These are phyloP conservation scores for Allophyes oxyacanthae DNA, from an alignment of 2,888 invertebrate species.

Conservation along the genomic window DNA sequence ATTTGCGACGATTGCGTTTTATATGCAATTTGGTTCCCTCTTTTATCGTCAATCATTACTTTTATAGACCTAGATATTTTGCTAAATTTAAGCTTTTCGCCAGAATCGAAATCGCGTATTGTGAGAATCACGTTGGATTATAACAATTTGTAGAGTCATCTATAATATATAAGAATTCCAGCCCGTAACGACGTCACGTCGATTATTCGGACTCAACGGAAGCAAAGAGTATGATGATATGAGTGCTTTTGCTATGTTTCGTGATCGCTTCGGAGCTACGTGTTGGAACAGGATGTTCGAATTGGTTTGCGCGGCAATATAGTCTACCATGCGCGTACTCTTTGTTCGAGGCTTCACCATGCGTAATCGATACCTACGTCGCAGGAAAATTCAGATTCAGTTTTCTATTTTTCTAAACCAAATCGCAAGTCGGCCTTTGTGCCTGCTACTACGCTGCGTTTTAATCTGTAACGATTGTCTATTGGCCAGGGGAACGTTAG, in stretches of 20 bases:
- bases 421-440: no score
- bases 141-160: no score
- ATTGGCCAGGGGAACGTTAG: no score
- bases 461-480: not conserved
- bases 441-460: not conserved
- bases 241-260: conserved; percentile 7
- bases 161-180: no score
- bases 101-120: no score
- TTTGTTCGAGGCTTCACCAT: conserved; percentile 31
- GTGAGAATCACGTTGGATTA: no score
- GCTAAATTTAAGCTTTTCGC: no score
- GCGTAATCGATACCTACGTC: conserved; percentile 23
- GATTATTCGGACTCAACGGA: no score
- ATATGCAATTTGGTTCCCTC: not conserved
- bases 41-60: no score
- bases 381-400: conserved; percentile 18
- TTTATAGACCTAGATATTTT: no score
- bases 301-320: conserved; percentile 33
- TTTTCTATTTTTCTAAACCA: no score
- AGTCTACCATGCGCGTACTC: conserved; percentile 28
- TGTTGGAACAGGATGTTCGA: conserved; percentile 37
- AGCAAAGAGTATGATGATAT: conserved; percentile 25
- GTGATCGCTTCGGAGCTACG: conserved; percentile 14
- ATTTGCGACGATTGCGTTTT: conserved; percentile 32
- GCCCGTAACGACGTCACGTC: no score